These are phyloP conservation scores for Drosophila antonietae DNA, from an alignment of 2,888 invertebrate genomes.

Conservation along the genomic window DNA sequence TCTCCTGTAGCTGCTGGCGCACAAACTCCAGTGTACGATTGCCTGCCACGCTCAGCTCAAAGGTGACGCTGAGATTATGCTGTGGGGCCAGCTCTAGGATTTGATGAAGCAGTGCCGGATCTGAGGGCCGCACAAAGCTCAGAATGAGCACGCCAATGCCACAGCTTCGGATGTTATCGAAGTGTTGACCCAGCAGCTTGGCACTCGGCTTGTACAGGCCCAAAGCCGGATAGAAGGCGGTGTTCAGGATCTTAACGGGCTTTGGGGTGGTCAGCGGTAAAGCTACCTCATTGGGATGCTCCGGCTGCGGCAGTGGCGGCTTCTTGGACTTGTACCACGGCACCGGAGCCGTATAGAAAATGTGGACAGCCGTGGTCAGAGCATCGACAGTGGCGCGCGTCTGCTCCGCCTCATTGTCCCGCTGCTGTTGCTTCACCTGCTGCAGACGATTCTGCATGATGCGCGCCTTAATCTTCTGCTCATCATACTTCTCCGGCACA, in stretches of 20 bases:
- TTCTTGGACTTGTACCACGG: slow-evolving; percentile 84
- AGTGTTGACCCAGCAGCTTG: slow-evolving; percentile 86
- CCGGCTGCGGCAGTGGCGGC: slow-evolving; percentile 59
- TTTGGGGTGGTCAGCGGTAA: slow-evolving; percentile 65
- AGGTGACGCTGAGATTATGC: slow-evolving; percentile 86
- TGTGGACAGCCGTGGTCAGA: slow-evolving; percentile 82
- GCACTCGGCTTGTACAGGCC: slow-evolving; percentile 81
- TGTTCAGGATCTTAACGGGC: slow-evolving; percentile 77
- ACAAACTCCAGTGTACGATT: slow-evolving; percentile 85
- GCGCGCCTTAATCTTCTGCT: slow-evolving; percentile 82
- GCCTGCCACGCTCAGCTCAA: slow-evolving; percentile 87
- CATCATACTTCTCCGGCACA: slow-evolving; percentile 84
- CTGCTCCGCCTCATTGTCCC: slow-evolving; percentile 72
- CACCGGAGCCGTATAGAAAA: slow-evolving; percentile 83
- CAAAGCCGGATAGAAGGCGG: slow-evolving; percentile 83
- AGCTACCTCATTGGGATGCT: slow-evolving; percentile 59
- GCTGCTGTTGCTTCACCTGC: slow-evolving; percentile 74
- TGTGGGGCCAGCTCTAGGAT: slow-evolving; percentile 85
- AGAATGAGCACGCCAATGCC: slow-evolving; percentile 87
- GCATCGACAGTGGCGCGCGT: slow-evolving; percentile 73
- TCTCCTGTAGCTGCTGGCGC: slow-evolving; percentile 84
- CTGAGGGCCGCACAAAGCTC: slow-evolving; percentile 85
- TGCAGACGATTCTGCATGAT: slow-evolving; percentile 83
- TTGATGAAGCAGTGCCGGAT: slow-evolving; percentile 81
- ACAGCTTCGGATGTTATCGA: slow-evolving; percentile 86